Evolutionary conservation across 2,113 vertebrate genomes (phyloP).

Genomic region (Lepus europaeus): DNA sequence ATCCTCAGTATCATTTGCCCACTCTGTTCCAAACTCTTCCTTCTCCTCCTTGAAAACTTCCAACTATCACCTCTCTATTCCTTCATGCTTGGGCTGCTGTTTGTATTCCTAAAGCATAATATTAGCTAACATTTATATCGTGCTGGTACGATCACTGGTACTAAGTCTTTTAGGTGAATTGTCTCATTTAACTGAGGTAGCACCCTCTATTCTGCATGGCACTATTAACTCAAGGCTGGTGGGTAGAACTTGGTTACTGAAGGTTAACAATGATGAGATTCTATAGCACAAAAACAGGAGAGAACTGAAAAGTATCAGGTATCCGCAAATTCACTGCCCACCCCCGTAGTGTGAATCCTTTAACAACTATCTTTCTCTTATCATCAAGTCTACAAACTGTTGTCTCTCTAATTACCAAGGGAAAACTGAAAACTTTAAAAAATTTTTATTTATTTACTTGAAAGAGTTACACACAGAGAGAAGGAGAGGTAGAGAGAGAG

Average conservation of each 20-base stretch:
- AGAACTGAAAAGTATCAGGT: not conserved
- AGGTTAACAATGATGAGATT: not conserved
- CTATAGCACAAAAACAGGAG: not conserved
- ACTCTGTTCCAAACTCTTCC: not conserved
- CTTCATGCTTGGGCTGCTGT: not conserved
- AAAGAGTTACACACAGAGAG: too few relatives aligned
- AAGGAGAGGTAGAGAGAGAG: too few relatives aligned
- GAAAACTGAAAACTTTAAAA: slow-evolving; percentile 8
- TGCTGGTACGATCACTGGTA: not conserved
- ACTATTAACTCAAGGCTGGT: not conserved
- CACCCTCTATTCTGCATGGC: not conserved
- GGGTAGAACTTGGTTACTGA: not conserved
- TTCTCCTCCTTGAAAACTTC: not conserved
- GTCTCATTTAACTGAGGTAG: slow-evolving; percentile 17
- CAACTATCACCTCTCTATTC: not conserved
- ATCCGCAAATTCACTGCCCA: not conserved
- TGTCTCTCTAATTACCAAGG: slow-evolving; percentile 32
- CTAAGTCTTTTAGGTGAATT: not conserved
- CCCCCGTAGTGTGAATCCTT: not conserved
- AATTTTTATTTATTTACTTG: too few relatives aligned
- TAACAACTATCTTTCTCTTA: not conserved
- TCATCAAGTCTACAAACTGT: not conserved
- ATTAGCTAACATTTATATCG: not conserved
- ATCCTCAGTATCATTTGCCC: not conserved
- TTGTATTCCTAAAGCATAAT: not conserved